Evolutionary conservation across 2,888 invertebrate genomes (phyloP), one percentile per base, ranked within the genome.

Genomic region (Parasteatoda lunata): DNA sequence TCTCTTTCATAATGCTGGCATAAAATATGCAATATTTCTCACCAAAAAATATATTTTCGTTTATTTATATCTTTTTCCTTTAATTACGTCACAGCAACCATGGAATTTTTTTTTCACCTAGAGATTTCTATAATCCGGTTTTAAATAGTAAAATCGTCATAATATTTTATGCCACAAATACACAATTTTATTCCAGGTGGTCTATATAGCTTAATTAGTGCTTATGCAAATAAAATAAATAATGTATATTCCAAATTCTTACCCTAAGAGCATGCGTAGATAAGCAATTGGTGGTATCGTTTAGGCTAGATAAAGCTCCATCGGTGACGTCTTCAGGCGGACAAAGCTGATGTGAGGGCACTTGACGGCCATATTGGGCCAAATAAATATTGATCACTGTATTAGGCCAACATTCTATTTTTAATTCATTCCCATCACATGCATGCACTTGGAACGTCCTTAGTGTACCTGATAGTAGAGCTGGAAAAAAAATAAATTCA

Each of bases 341-440:
- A 84, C 92, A 92, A 90, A 91, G 91, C 78, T 91, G 89, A 15
- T 90, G 82, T 78, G 91, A 91, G 45, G 91, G 91, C 73, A 94
- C 93, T 1, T 94, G 94, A 52, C 95, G 95, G 13, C 97, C 97
- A 91, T 97, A 97, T 91, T 96, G 96, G n/a, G 97, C 97, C 90
- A 96, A 93, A 91, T 97, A 96, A 90, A 98, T 96, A 90, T 96
- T 95, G 91, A 98, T 97, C 90, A 96, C 96, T 64, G 98, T 98
- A 78, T 97, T 97, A 72, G 95, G 93, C 51, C 98, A 98, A 92
- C 98, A 98, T 91, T 95, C 95, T 89, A 98, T 94, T 75, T 95
- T 95, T 92, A 98, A 95, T 92, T 95, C 94, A 91, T 98, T 96
- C 89, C 96, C 96, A 93, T 98, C 97, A 93, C 98, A 98, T 77